Percentiles rank a stretch among this genome's conserved stretches.
Evolutionary conservation across 2,797 vertebrate genomes (phyloP).

Genomic region (Rhabdomys pumilio): DNA sequence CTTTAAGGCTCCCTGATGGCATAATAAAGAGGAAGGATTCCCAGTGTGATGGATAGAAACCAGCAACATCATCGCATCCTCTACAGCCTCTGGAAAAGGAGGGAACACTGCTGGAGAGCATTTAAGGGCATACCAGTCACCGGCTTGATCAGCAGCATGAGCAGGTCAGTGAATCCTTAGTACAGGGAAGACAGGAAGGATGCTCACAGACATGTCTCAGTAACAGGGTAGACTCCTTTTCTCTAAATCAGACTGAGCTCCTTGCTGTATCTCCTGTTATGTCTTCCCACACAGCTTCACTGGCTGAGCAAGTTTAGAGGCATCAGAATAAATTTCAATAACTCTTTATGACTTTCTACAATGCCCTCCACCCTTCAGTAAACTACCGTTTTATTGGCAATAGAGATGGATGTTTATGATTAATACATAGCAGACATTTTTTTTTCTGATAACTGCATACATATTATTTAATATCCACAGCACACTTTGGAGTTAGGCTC

Average conservation of each 20-base stretch:
- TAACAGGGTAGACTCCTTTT: neutral
- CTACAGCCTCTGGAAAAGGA: neutral
- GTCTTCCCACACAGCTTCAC: neutral
- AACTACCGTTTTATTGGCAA: slow-evolving; percentile 8
- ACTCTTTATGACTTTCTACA: neutral
- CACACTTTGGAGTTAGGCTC: neutral
- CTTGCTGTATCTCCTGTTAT: neutral
- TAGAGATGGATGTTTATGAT: neutral
- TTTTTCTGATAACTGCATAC: neutral
- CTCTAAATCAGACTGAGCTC: neutral
- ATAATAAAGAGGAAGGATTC: neutral
- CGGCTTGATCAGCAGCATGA: neutral
- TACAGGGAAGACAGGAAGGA: neutral
- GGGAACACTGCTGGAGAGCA: neutral
- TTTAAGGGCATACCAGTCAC: no score
- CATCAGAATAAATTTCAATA: neutral
- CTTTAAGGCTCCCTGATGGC: neutral
- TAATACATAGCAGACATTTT: neutral
- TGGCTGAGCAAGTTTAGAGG: neutral
- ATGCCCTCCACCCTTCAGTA: neutral
- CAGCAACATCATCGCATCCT: no score
- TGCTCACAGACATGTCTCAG: neutral
- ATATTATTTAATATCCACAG: neutral
- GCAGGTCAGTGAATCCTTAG: neutral
- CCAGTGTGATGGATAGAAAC: neutral